A percentile compares a stretch with the other conserved stretches of the same genome.
Conservation (phyloP, 2,113 vertebrate species). For the Xiphorhynchus elegans region DNA sequence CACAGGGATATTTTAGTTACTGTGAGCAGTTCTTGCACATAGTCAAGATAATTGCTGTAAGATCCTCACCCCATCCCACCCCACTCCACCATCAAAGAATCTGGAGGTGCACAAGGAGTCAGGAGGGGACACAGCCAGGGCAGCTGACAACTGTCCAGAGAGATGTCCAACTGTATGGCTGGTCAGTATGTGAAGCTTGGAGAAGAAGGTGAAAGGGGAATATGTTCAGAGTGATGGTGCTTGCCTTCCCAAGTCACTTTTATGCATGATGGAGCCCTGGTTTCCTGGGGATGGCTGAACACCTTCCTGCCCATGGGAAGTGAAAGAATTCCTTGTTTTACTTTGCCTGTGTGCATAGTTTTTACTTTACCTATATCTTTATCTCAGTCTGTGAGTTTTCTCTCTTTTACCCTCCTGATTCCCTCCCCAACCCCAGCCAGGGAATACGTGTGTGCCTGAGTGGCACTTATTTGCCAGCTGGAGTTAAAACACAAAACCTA, state of each 20-base stretch:
- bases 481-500: neutral
- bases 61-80: fast-evolving
- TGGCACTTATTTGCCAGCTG: neutral
- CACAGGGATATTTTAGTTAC: neutral
- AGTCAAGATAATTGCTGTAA: neutral
- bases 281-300: neutral
- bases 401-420: fast-evolving
- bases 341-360: neutral
- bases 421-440: fast-evolving
- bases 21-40: neutral
- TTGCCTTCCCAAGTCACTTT: neutral
- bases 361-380: neutral
- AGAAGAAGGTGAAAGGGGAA: neutral
- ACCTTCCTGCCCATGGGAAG: neutral
- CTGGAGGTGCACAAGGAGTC: neutral
- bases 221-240: neutral
- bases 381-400: neutral
- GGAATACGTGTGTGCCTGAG: fast-evolving
- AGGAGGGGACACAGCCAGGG: neutral
- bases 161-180: neutral
- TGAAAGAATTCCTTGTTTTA: neutral
- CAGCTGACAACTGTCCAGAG: neutral
- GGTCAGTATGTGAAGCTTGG: neutral
- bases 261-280: neutral
- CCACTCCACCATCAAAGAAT: neutral